A percentile compares a stretch with the other conserved stretches of the same genome.
These are phyloP conservation scores for Elaphurus davidianus DNA, from an alignment of 2,113 vertebrate genomes.

Conservation along the genomic window DNA sequence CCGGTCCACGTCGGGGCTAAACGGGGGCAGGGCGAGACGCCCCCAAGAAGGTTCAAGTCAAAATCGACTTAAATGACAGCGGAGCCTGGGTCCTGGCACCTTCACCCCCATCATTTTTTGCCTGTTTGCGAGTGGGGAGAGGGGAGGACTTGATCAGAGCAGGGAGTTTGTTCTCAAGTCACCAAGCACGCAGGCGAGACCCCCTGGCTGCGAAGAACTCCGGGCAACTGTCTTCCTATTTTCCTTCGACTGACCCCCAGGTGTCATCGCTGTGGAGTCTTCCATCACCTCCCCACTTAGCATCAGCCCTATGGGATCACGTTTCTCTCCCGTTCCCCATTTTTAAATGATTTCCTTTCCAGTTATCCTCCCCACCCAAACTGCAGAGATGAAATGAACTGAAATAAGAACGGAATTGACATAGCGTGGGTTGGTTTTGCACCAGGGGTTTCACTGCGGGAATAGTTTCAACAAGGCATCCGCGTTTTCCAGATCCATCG, in stretches of 20 bases:
- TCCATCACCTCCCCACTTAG: neutral
- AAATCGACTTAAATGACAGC: neutral
- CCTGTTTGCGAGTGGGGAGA: neutral
- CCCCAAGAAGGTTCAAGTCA: neutral
- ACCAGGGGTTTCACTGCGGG: slow-evolving; percentile 22
- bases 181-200: neutral
- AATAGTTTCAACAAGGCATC: slow-evolving; percentile 27
- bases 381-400: neutral
- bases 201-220: neutral
- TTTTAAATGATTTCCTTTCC: neutral
- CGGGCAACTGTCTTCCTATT: neutral
- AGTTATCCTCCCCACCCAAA: neutral
- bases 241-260: neutral
- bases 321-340: neutral
- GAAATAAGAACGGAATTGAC: neutral
- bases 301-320: neutral
- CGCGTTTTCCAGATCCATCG: neutral
- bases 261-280: neutral
- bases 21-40: neutral
- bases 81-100: neutral
- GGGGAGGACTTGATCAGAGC: accelerated
- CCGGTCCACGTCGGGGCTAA: neutral
- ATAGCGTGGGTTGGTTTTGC: neutral
- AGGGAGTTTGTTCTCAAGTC: neutral
- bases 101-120: no score